Percentiles rank a stretch among this genome's conserved stretches.
phyloP scores from a whole-genome alignment of 2,797 vertebrate species.

The Clarias pachynema region DNA sequence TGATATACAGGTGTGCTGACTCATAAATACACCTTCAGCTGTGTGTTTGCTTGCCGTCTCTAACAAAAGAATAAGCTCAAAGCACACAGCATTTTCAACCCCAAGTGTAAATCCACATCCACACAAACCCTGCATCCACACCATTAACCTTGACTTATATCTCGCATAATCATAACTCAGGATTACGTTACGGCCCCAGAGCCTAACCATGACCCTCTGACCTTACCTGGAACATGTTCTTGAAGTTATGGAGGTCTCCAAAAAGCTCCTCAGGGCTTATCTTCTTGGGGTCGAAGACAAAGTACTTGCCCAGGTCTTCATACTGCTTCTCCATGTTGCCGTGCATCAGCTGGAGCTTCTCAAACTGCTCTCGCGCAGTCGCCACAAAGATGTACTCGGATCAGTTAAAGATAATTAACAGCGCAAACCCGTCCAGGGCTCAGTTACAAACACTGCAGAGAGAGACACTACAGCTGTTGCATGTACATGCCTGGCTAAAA shows the following conservation, averaged over 20 bases:
- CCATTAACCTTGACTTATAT: background rate
- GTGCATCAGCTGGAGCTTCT: constrained; percentile 82
- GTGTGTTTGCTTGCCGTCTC: background rate
- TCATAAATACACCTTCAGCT: background rate
- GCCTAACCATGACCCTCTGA: background rate
- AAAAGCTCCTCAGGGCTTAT: constrained; percentile 83
- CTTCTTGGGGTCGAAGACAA: constrained; percentile 83
- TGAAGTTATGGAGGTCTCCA: constrained; percentile 84
- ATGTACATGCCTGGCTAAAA: no score
- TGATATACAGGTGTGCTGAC: constrained; percentile 14
- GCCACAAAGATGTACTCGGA: constrained; percentile 78
- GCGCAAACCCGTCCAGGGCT: background rate
- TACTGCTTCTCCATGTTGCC: constrained; percentile 87
- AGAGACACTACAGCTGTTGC: background rate
- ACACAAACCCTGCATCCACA: background rate
- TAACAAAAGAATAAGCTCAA: background rate
- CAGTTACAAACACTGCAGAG: no score
- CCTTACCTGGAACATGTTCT: constrained; percentile 86
- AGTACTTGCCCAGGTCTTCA: constrained; percentile 75
- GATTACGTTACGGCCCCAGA: background rate
- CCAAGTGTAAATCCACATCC: background rate
- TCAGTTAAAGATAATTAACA: constrained; percentile 71
- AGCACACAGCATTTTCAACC: background rate
- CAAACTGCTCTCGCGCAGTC: constrained; percentile 77
- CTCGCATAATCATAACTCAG: background rate